Base-by-base conservation (phyloP, 2,888 invertebrate species). In the Scrobipalpa costella region DNA sequence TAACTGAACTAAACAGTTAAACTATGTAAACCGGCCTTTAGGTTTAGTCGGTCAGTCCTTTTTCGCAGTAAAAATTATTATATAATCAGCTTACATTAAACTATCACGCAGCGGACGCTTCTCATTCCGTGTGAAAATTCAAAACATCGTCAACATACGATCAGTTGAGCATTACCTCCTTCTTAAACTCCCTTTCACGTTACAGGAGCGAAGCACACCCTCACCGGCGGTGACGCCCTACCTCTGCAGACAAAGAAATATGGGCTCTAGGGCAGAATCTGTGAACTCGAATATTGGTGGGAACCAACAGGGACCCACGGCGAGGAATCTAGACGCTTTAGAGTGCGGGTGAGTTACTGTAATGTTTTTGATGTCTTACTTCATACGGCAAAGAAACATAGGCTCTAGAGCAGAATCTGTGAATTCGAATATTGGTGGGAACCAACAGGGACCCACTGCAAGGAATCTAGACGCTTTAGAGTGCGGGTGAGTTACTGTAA, bases 211-310 rank as follows among this genome's bases (percentile, higher is more conserved):
- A 69, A 92, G 79, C 74, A 87, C 95, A 63, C 95, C 96, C 15
- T 96, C 96, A 7, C 96, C 96, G 11, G 94, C 94, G 61, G 95
- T 95, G 72, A 96, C 96, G 19, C 96, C 96, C 44, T 96, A 96
- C 81, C 87, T 96, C 82, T 96, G 96, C 82, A 93, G 97, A 64
- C 97, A 97, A 79, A 92, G 97, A 65, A 95, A 93, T 80, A 94
- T 94, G 81, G 93, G 93, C 15, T 92, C 93, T 17, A 92, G 94
- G 66, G 78, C 87, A 0, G 90, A 90, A 70, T 90, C 90, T 0
- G 75, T 86, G 68, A 79, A 78, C 72, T 89, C 89, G 0, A 85
- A 84, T 33, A 67, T 81, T 1, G 86, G 73, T n/a, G 72, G 74
- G 1, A 71, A 69, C 17, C 71, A 73, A 3, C 81, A 78, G 64